Evolutionary conservation across 2,888 invertebrate genomes (phyloP), one percentile per base, ranked within the genome.

Genomic region (Drosophila falleni): DNA sequence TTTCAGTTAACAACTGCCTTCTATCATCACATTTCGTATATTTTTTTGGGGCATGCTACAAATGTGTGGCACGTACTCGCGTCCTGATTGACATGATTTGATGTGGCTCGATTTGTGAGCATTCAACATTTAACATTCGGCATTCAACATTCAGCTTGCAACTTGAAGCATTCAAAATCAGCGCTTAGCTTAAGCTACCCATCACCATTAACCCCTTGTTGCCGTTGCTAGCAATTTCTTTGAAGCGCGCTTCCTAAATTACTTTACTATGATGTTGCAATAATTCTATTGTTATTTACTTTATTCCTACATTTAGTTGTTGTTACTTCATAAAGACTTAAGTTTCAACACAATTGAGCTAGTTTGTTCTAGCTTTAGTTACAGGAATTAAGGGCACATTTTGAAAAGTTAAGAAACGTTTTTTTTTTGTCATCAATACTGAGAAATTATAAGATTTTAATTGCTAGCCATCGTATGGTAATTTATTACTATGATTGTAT

Each of bases 1-100:
- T 37, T 59, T 42, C 44, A 10, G 19, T 39, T 35, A 16, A 15
- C 31, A 23, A 44, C 56, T 29, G 23, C 16, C 16, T 46, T 16
- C 69, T 54, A 58, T 68, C 68, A 58, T 39, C 68, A 39, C 42
- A 47, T 46, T 46, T 26, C 16, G 3, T 13, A 44, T 44, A n/a
- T 39, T 46, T 39, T 46, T 50, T 37, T 50, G 54, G 50, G 59
- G 64, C 44, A 63, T 50, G 42, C 16, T 19, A 50, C 75, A 84
- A 89, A 84, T 89, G 87, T 84, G 87, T 89, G 84, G 75, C 84
- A 84, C 84, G 89, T 84, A 78, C 78, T 74, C 15, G 67, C 61
- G 62, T 68, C 62, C 69, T 87, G 83, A 89, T 83, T 83, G 83
- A 84, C 81, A 89, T 89, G 76, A 87, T 89, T 89, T 78, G 72